Percentiles rank a stretch among this genome's conserved stretches.
phyloP scores from a whole-genome alignment of 1,140 invertebrate genomes.

The Glossosoma conforme region DNA sequence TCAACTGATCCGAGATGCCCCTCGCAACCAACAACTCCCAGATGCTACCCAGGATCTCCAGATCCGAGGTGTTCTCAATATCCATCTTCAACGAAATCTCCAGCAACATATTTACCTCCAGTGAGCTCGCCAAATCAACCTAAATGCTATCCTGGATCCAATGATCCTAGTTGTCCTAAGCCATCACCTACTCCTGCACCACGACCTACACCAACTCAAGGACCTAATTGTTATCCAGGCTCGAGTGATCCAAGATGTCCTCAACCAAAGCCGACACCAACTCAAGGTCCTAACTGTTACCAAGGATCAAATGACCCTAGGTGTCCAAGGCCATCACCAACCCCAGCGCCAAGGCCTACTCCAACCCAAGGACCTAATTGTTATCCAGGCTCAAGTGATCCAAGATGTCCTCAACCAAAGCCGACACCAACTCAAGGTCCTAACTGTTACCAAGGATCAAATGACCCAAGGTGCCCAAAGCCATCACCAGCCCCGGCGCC shows the following conservation, averaged over 20 bases:
- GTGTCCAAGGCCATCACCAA: slow-evolving; percentile 29
- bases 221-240: slow-evolving; percentile 34
- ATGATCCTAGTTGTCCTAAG: slow-evolving; percentile 37
- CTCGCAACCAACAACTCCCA: slow-evolving; percentile 5
- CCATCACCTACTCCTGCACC: slow-evolving; percentile 36
- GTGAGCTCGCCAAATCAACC: not conserved
- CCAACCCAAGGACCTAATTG: too few species aligned
- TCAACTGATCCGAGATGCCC: slow-evolving; percentile 40
- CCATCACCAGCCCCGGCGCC: slow-evolving; percentile 34
- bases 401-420: slow-evolving; percentile 33
- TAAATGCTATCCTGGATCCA: slow-evolving; percentile 37
- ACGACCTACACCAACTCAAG: slow-evolving; percentile 17
- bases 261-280: slow-evolving; percentile 20
- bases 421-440: slow-evolving; percentile 36
- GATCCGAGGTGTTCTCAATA: slow-evolving; percentile 13
- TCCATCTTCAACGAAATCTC: slow-evolving; percentile 12
- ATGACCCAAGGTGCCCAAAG: slow-evolving; percentile 33
- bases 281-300: slow-evolving; percentile 46
- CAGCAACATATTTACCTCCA: slow-evolving; percentile 30
- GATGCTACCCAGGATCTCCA: slow-evolving; percentile 5
- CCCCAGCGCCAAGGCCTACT: slow-evolving; percentile 27
- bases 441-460: slow-evolving; percentile 33
- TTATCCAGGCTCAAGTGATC: slow-evolving; percentile 37
- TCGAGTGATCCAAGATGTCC: slow-evolving; percentile 35
- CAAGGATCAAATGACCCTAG: slow-evolving; percentile 45